Evolutionary conservation across 2,888 invertebrate species (phyloP), one percentile per base, ranked within the genome.

Genomic region (Camptogramma bilineatum): DNA sequence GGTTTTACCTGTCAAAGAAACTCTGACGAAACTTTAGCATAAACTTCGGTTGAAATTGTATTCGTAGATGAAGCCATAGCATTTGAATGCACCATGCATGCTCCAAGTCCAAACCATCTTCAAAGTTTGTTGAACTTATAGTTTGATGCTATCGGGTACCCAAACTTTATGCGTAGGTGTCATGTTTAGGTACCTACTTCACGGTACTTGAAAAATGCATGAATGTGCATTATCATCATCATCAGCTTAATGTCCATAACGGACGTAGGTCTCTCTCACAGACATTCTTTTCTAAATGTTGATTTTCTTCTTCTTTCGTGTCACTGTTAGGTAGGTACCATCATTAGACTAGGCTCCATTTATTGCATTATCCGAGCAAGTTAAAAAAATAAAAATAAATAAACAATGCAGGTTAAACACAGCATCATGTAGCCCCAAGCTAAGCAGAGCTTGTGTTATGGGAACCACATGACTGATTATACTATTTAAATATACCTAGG

Each of bases 51-150:
- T 48, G 44, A 31, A 44, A 28, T 54, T 44, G 18, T 48, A 31
- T 31, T 39, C n/a, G 10, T 21, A 52, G 18, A 0, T 46, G 28
- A 13, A 39, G 44, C 18, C n/a, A 28, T 28, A 7, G 28, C 28
- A 28, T 8, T 18, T 48, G 19, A 47, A 39, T 39, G 34, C 50
- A 57, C 39, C 50, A 19, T 47, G 34, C 47, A 56, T 56, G n/a
- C 39, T 44, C 44, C 2, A 16, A 44, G 52, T 18, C 39, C 24
- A 54, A 17, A n/a, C 42, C 42, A 54, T 44, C 58, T 58, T 28
- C 31, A 28, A 58, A 58, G 58, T 58, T 28, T 52, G 51, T 58
- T 42, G 28, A 52, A 51, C 42, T 50, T 50, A 28, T 44, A 44
- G 44, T 17, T 44, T 44, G 16, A 44, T 44, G 16, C 44, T 44